Conservation (phyloP, 1,140 invertebrate genomes). For the Helicoverpa armigera region DNA sequence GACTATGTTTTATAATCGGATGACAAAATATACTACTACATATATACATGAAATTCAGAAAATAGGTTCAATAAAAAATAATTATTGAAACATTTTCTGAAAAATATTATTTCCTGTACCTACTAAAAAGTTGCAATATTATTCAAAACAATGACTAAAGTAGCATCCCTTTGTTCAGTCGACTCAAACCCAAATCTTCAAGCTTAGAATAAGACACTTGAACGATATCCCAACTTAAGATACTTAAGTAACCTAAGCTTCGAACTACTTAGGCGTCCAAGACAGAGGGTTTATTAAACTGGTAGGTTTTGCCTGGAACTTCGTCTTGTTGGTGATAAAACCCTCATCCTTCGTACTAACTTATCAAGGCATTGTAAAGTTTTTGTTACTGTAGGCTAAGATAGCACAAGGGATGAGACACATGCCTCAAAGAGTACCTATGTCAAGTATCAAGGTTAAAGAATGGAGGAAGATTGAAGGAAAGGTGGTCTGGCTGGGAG, state of each 20-base stretch:
- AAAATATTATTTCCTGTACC: too few species aligned
- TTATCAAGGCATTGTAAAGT: neutral
- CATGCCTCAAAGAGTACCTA: too few species aligned
- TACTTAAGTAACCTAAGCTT: conserved; percentile 11
- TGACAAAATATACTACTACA: too few species aligned
- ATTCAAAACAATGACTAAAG: neutral
- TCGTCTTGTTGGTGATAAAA: neutral
- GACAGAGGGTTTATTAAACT: neutral
- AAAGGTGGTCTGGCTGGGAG: too few species aligned
- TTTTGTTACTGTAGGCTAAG: too few species aligned
- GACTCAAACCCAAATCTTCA: conserved; percentile 8
- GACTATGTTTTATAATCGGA: too few species aligned
- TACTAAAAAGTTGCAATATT: neutral
- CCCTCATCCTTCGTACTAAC: neutral
- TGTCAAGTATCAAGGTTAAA: too few species aligned
- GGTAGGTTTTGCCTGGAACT: neutral
- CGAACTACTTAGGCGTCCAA: neutral
- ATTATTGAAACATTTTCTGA: neutral
- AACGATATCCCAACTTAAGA: conserved; percentile 9
- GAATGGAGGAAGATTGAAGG: too few species aligned
- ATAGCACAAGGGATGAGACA: too few species aligned
- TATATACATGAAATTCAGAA: too few species aligned
- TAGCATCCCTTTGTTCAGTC: neutral
- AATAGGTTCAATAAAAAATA: too few species aligned
- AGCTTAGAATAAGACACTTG: conserved; percentile 1